phyloP scores from a whole-genome alignment of 2,888 invertebrate genomes.

The Hedya salicella region DNA sequence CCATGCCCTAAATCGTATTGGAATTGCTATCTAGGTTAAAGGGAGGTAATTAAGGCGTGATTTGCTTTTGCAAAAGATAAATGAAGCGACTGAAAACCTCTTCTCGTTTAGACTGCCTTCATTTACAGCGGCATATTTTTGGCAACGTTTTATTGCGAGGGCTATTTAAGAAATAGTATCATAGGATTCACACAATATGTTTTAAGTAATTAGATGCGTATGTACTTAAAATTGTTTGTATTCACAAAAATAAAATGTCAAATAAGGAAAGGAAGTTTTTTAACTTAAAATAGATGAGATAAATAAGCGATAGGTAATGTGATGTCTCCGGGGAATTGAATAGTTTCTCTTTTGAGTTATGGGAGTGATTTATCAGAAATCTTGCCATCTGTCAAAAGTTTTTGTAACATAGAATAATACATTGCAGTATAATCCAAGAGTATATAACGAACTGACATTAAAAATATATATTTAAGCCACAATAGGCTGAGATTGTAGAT shows the following conservation, averaged over 20 bases:
- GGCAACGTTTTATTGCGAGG: too few relatives aligned
- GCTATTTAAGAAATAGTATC: too few relatives aligned
- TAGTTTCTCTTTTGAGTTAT: background rate
- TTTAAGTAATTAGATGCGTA: too few relatives aligned
- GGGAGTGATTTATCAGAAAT: background rate
- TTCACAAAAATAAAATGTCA: background rate
- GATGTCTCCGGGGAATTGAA: background rate
- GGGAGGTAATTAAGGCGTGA: conserved; percentile 16
- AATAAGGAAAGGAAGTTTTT: background rate
- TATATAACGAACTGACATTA: too few relatives aligned
- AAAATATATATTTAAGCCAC: too few relatives aligned
- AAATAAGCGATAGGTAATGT: background rate
- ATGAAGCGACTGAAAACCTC: background rate
- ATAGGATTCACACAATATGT: too few relatives aligned
- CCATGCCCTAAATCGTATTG: conserved; percentile 29
- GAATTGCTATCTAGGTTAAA: conserved; percentile 17
- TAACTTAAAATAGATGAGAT: background rate
- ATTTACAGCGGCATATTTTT: too few relatives aligned
- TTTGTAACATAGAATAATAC: background rate
- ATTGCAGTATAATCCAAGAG: too few relatives aligned
- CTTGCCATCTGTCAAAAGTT: background rate
- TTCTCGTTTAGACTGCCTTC: background rate
- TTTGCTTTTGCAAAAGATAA: conserved; percentile 23
- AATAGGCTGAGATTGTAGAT: too few relatives aligned
- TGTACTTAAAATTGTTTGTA: too few relatives aligned